phyloP scores from a whole-genome alignment of 37 sponge, comb jelly and placozoan genomes.

The Spongilla lacustris region DNA sequence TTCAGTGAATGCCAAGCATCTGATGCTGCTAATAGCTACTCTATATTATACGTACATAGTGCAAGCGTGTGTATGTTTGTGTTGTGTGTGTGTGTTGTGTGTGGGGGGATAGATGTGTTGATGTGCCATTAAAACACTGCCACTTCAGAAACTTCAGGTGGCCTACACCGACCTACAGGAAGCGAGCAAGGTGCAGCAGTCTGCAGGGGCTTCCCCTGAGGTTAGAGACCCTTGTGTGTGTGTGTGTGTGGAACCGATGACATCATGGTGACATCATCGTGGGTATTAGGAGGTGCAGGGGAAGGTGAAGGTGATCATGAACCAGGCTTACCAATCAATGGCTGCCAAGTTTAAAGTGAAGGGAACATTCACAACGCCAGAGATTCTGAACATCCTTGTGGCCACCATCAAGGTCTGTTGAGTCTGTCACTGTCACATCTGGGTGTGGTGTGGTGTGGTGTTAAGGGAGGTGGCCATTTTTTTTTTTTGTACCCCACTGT shows the following conservation, averaged over 20 bases:
- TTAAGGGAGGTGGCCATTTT: no score
- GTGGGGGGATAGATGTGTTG: no score
- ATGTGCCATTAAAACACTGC: no score
- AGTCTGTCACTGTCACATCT: neutral
- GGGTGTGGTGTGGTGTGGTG: neutral
- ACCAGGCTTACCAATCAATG: slow-evolving; percentile 73
- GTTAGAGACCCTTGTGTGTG: neutral
- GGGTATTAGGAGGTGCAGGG: slow-evolving; percentile 30
- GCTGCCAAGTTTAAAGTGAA: slow-evolving; percentile 53
- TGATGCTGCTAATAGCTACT: no score
- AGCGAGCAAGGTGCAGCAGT: slow-evolving; percentile 20
- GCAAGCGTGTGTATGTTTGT: no score
- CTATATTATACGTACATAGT: no score
- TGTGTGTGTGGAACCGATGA: neutral
- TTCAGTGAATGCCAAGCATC: no score
- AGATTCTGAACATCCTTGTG: slow-evolving; percentile 48
- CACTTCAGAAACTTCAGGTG: slow-evolving; percentile 1
- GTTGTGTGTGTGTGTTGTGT: no score
- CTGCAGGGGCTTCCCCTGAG: neutral
- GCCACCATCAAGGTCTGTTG: slow-evolving; percentile 59
- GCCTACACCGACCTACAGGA: slow-evolving; percentile 15
- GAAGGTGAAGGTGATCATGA: slow-evolving; percentile 91
- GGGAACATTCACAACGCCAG: slow-evolving; percentile 34
- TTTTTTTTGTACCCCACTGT: neutral
- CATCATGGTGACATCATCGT: neutral